Percentiles rank a stretch among this genome's conserved stretches.
Conservation (phyloP, 2,797 vertebrate genomes). For the Eulemur coronatus region DNA sequence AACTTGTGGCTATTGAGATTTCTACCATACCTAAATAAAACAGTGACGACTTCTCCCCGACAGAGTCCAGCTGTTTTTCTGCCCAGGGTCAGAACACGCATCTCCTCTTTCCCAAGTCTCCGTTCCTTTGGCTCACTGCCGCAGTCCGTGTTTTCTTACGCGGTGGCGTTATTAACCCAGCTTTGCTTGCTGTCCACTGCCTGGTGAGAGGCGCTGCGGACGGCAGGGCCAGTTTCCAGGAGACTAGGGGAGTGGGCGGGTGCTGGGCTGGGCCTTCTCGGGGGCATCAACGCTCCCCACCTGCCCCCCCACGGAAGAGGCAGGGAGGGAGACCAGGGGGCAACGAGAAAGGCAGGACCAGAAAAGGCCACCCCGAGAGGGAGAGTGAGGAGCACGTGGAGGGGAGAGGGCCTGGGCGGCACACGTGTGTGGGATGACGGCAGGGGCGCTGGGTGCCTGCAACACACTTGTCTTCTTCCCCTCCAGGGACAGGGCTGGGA, state of each 20-base stretch:
- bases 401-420: accelerated
- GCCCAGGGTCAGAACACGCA: accelerated
- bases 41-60: accelerated
- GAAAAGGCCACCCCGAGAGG: accelerated
- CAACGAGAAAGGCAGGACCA: accelerated
- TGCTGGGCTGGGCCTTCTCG: background rate
- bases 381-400: accelerated
- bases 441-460: accelerated
- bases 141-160: accelerated
- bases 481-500: accelerated
- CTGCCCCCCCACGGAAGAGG: too few species aligned
- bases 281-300: accelerated
- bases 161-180: accelerated
- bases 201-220: accelerated
- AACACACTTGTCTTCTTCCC: accelerated
- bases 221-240: too few species aligned
- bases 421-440: accelerated
- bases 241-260: accelerated
- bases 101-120: accelerated
- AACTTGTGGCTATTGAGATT: background rate
- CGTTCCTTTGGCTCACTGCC: accelerated
- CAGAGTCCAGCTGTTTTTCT: background rate
- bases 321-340: accelerated
- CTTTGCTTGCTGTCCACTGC: background rate
- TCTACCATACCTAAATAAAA: too few species aligned